Percentiles rank a stretch among this genome's conserved stretches.
phyloP scores from a whole-genome alignment of 2,888 invertebrate species.

The Rhagium mordax region DNA sequence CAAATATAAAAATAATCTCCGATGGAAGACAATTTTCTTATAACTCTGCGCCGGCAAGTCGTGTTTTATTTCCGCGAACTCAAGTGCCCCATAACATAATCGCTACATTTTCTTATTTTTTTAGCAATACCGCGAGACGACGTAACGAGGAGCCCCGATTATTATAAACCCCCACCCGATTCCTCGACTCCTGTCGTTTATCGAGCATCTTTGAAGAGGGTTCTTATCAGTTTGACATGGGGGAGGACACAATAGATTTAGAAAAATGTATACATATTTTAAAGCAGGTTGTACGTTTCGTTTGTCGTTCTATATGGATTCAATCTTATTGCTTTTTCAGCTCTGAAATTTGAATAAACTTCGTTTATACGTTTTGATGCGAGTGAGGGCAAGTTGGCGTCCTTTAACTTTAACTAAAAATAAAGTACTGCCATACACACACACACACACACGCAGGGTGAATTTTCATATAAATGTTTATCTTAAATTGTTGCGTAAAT shows the following conservation, averaged over 20 bases:
- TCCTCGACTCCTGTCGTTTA: constrained; percentile 13
- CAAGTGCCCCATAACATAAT: not conserved
- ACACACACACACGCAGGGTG: too few species aligned
- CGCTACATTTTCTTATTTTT: not conserved
- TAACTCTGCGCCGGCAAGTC: too few species aligned
- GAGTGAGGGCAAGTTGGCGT: not conserved
- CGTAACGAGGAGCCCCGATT: constrained; percentile 12
- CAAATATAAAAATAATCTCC: too few species aligned
- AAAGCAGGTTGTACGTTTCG: constrained; percentile 42
- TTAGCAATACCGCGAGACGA: not conserved
- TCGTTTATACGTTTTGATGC: constrained; percentile 23
- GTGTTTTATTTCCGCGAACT: too few species aligned
- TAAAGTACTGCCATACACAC: too few species aligned
- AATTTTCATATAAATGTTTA: too few species aligned
- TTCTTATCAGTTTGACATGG: constrained; percentile 16
- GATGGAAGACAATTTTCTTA: too few species aligned
- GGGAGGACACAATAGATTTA: constrained; percentile 24
- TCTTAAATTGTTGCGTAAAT: too few species aligned
- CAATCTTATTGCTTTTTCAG: constrained; percentile 43
- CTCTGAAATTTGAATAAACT: constrained; percentile 24
- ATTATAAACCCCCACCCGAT: constrained; percentile 11
- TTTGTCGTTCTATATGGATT: constrained; percentile 43
- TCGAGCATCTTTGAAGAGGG: constrained; percentile 28
- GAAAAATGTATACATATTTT: constrained; percentile 30
- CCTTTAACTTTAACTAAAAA: not conserved